phyloP scores from a whole-genome alignment of 1,140 invertebrate genomes.

The Gonioctena quinquepunctata region DNA sequence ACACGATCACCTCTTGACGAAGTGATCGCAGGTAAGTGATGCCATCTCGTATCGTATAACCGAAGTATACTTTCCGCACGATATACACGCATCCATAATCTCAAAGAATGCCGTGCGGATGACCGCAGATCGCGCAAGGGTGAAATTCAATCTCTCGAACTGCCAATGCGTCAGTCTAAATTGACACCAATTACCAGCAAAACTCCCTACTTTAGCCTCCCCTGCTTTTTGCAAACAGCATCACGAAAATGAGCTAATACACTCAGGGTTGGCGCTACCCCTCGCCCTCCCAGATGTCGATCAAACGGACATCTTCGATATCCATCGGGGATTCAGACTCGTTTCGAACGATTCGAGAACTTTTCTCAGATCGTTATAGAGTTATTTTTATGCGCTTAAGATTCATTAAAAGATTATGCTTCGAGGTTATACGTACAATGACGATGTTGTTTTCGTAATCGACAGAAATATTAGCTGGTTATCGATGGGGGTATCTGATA shows the following conservation, averaged over 20 bases:
- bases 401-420: not conserved
- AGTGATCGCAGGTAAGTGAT: not conserved
- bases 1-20: no score
- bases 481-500: not conserved
- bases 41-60: not conserved
- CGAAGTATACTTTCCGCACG: not conserved
- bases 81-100: slow-evolving; percentile 1
- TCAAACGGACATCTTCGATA: slow-evolving; percentile 28
- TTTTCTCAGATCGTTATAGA: no score
- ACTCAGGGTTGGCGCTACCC: slow-evolving; percentile 37
- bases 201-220: slow-evolving; percentile 61
- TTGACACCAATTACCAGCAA: slow-evolving; percentile 74
- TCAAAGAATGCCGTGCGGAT: slow-evolving; percentile 26
- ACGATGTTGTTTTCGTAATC: not conserved
- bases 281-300: slow-evolving; percentile 29
- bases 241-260: slow-evolving; percentile 55
- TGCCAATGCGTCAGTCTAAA: slow-evolving; percentile 60
- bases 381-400: no score
- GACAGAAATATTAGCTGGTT: not conserved
- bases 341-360: no score
- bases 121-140: slow-evolving; percentile 40
- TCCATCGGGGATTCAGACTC: no score
- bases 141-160: slow-evolving; percentile 53
- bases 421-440: not conserved
- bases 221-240: slow-evolving; percentile 52